Percentiles rank a stretch among this genome's conserved stretches.
Conservation (phyloP, 2,113 vertebrate species). For the Mola mola region DNA sequence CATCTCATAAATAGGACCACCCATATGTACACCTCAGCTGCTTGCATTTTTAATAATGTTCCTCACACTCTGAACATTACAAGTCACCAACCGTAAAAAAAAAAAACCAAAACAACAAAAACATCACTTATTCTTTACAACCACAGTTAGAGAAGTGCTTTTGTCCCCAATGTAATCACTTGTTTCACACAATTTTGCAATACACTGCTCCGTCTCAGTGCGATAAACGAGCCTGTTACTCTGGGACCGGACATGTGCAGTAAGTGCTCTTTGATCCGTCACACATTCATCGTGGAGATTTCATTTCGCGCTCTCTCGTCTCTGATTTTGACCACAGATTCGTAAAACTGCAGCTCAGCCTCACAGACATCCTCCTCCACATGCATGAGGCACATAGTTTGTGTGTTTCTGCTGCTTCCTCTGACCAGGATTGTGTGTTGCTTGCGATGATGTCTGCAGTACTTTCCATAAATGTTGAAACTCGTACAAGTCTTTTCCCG, state of each 20-base stretch:
- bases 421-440: constrained; percentile 17
- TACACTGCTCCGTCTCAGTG: constrained; percentile 24
- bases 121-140: constrained; percentile 66
- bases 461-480: constrained; percentile 19
- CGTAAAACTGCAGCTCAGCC: too few relatives aligned
- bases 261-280: constrained; percentile 75
- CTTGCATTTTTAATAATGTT: constrained; percentile 89
- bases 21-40: constrained; percentile 94
- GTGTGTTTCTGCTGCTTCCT: constrained; percentile 7
- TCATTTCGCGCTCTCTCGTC: constrained; percentile 30
- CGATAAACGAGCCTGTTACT: constrained; percentile 33
- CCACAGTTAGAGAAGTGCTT: constrained; percentile 69
- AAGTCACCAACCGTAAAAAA: constrained; percentile 77
- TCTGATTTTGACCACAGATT: constrained; percentile 17
- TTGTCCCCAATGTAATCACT: constrained; percentile 55
- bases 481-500: constrained; percentile 31
- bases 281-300: constrained; percentile 48
- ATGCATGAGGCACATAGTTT: not conserved
- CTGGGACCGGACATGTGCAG: constrained; percentile 46
- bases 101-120: constrained; percentile 46
- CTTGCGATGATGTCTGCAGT: constrained; percentile 25
- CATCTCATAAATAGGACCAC: constrained; percentile 99
- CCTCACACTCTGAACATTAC: constrained; percentile 80
- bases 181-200: constrained; percentile 50
- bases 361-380: too few relatives aligned